Conservation (phyloP, 2,888 invertebrate species). For the Meiosimyza platycephala region DNA sequence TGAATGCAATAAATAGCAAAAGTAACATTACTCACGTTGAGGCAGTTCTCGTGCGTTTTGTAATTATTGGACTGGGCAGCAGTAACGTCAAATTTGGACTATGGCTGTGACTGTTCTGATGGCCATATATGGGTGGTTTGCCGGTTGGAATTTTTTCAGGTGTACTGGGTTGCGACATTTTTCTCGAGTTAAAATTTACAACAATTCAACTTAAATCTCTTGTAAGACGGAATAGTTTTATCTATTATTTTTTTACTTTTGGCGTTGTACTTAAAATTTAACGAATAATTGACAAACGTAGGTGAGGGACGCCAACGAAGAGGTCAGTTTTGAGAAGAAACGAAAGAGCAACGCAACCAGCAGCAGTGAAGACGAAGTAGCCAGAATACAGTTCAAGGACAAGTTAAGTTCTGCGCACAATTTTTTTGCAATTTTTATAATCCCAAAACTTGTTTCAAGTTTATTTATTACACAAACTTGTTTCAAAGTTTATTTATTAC, state of each 20-base stretch:
- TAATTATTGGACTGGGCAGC: slow-evolving; percentile 84
- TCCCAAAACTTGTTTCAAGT: background rate
- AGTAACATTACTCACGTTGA: slow-evolving; percentile 77
- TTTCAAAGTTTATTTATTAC: background rate
- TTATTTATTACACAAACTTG: too few species aligned
- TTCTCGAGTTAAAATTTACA: slow-evolving; percentile 23
- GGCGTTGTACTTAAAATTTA: background rate
- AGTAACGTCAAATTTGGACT: slow-evolving; percentile 66
- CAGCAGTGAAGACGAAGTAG: background rate
- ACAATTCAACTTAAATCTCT: background rate
- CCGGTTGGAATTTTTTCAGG: slow-evolving; percentile 58
- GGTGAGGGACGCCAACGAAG: background rate
- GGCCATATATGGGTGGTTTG: slow-evolving; percentile 59
- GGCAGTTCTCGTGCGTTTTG: slow-evolving; percentile 81
- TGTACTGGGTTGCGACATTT: slow-evolving; percentile 59
- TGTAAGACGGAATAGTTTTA: slow-evolving; percentile 3
- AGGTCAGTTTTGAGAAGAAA: background rate
- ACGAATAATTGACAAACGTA: background rate
- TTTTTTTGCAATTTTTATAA: background rate
- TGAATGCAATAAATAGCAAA: slow-evolving; percentile 18
- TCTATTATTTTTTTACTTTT: slow-evolving; percentile 3
- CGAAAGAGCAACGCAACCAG: background rate
- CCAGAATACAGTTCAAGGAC: slow-evolving; percentile 21
- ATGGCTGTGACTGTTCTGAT: slow-evolving; percentile 49
- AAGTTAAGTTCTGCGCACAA: background rate